These are phyloP conservation scores for Lycaena phlaeas DNA, from an alignment of 2,888 invertebrate genomes.

Conservation along the genomic window DNA sequence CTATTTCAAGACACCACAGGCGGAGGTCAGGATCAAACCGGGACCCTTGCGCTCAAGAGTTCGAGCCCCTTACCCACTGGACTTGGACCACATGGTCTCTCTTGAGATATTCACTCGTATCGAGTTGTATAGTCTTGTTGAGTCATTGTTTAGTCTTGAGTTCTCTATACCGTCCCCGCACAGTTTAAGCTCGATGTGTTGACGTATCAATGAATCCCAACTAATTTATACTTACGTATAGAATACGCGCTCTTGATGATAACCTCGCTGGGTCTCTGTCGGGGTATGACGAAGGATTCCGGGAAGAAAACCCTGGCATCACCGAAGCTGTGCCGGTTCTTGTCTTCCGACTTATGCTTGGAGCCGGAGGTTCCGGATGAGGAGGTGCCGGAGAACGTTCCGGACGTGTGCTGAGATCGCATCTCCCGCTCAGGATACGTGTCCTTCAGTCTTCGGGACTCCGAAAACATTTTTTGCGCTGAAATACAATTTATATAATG, in stretches of 20 bases:
- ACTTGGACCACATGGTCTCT: too few relatives aligned
- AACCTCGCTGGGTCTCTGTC: slow-evolving; percentile 52
- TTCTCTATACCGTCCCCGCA: too few relatives aligned
- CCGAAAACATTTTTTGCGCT: slow-evolving; percentile 60
- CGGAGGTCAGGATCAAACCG: too few relatives aligned
- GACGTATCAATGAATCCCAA: too few relatives aligned
- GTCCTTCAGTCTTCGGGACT: slow-evolving; percentile 47
- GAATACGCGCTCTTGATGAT: slow-evolving; percentile 49
- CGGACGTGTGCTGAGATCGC: slow-evolving; percentile 53
- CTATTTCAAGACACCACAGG: too few relatives aligned
- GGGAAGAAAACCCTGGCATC: slow-evolving; percentile 66
- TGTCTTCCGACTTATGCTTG: slow-evolving; percentile 45
- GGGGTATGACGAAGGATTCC: slow-evolving; percentile 63
- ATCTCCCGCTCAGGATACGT: slow-evolving; percentile 46
- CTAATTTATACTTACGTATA: slow-evolving; percentile 59
- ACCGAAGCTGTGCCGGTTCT: slow-evolving; percentile 52
- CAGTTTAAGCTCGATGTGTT: too few relatives aligned
- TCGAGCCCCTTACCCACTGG: too few relatives aligned
- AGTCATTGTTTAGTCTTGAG: too few relatives aligned
- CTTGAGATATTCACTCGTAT: too few relatives aligned
- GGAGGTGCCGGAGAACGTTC: slow-evolving; percentile 58
- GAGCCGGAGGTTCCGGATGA: slow-evolving; percentile 67
- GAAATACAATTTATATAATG: slow-evolving; percentile 19
- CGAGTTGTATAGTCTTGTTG: too few relatives aligned
- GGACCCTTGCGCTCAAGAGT: too few relatives aligned